Percentiles rank a stretch among this genome's conserved stretches.
These are phyloP conservation scores for Leptinotarsa texana DNA, from an alignment of 1,140 invertebrate genomes.

Conservation along the genomic window DNA sequence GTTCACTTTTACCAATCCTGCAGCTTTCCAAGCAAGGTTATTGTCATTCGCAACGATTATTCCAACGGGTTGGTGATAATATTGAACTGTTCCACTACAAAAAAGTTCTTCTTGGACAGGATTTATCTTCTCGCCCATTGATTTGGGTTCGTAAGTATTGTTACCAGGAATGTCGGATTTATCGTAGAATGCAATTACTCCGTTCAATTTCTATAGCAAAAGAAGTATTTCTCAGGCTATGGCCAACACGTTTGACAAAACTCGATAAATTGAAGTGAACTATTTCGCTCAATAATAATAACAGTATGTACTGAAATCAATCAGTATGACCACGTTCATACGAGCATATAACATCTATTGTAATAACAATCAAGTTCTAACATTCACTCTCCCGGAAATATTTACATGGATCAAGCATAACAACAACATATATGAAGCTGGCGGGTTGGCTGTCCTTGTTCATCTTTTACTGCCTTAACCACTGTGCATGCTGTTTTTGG, in stretches of 20 bases:
- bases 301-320: neutral
- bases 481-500: no score
- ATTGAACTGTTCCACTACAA: conserved; percentile 59
- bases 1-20: conserved; percentile 68
- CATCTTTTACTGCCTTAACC: no score
- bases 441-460: no score
- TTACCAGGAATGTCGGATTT: conserved; percentile 77
- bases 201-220: conserved; percentile 61
- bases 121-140: conserved; percentile 35
- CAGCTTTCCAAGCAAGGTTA: conserved; percentile 65
- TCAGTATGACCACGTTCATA: no score
- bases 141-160: conserved; percentile 61
- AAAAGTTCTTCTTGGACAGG: conserved; percentile 58
- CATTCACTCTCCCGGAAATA: neutral
- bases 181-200: conserved; percentile 71
- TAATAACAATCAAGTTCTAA: neutral
- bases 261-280: no score
- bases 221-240: neutral
- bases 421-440: neutral
- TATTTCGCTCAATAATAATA: neutral
- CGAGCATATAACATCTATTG: neutral
- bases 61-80: conserved; percentile 74
- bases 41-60: conserved; percentile 69
- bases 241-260: no score
- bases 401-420: neutral